Evolutionary conservation across 2,113 vertebrate species (phyloP).

Genomic region (Rallus limicola): DNA sequence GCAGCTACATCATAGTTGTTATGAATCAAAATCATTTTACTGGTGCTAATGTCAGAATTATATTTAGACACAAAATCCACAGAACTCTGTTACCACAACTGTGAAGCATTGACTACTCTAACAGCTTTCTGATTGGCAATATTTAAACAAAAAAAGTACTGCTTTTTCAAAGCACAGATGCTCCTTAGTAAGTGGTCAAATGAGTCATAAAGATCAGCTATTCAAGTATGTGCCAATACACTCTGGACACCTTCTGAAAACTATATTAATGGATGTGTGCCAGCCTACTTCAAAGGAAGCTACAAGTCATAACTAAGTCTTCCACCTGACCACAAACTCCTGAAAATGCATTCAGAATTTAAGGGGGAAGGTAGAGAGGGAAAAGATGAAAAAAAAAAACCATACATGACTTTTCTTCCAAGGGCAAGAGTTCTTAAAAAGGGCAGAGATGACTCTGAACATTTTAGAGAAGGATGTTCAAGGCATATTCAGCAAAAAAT

Average conservation of each 20-base stretch:
- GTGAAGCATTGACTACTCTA: neutral
- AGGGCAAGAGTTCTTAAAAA: neutral
- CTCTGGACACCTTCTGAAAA: neutral
- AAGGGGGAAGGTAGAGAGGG: neutral
- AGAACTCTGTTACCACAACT: neutral
- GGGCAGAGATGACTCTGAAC: neutral
- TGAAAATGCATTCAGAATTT: neutral
- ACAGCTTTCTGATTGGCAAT: neutral
- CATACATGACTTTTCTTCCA: neutral
- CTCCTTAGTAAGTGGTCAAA: neutral
- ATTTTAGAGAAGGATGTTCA: neutral
- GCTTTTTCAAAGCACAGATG: neutral
- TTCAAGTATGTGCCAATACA: neutral
- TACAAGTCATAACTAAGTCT: neutral
- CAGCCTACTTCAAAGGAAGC: neutral
- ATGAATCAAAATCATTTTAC: conserved; percentile 20
- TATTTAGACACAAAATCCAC: neutral
- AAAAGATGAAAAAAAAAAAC: accelerated
- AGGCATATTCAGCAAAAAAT: neutral
- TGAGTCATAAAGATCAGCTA: neutral
- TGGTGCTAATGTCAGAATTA: neutral
- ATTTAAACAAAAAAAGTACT: neutral
- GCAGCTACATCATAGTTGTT: neutral
- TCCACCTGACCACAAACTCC: neutral
- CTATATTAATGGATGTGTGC: neutral